Percentiles rank a stretch among this genome's conserved stretches.
phyloP scores from a whole-genome alignment of 2,797 vertebrate genomes.

The Yasuhikotakia modesta region DNA sequence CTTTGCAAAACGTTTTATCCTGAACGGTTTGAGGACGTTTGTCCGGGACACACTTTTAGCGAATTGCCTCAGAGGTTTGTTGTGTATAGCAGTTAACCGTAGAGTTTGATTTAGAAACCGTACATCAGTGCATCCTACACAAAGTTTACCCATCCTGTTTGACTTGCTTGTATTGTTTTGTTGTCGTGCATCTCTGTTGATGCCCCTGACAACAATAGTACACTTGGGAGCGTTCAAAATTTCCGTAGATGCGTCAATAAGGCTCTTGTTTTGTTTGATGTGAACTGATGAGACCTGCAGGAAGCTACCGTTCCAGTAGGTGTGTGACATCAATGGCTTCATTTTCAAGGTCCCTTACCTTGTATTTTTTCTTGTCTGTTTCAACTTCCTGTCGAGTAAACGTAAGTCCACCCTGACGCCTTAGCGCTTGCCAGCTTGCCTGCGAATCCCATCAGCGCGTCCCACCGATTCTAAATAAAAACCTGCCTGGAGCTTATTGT shows the following conservation, averaged over 20 bases:
- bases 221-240: conserved; percentile 48
- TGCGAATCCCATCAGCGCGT: conserved; percentile 36
- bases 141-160: conserved; percentile 30
- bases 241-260: conserved; percentile 56
- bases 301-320: conserved; percentile 32
- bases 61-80: background rate
- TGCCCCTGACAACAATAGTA: conserved; percentile 48
- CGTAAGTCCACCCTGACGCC: conserved; percentile 31
- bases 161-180: conserved; percentile 47
- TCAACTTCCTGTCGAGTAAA: conserved; percentile 38
- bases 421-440: conserved; percentile 21
- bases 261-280: conserved; percentile 44
- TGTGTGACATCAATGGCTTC: conserved; percentile 37
- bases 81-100: background rate
- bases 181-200: conserved; percentile 44
- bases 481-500: conserved; percentile 23
- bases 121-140: conserved; percentile 20
- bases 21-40: too few relatives aligned
- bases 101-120: conserved; percentile 2
- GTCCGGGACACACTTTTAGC: too few relatives aligned
- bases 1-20: too few relatives aligned
- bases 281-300: conserved; percentile 45
- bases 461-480: background rate
- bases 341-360: conserved; percentile 46
- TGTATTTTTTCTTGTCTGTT: conserved; percentile 15